Base-by-base conservation (phyloP, 2,113 vertebrate genomes). In the Gallinago jamesoni region DNA sequence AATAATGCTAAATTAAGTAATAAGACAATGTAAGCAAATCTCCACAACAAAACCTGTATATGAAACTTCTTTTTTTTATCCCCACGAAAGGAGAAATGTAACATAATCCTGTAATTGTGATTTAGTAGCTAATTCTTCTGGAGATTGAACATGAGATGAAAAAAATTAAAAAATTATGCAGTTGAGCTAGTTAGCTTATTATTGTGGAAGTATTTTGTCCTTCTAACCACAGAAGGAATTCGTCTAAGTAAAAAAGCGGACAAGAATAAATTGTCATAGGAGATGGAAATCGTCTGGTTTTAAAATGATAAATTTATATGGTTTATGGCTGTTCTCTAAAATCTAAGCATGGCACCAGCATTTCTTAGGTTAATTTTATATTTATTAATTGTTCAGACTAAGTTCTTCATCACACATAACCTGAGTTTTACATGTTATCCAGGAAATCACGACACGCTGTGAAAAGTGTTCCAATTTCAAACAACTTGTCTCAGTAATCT, bases 141-240 rank as follows among this genome's bases (percentile, higher is more conserved):
- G 50, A 89, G 64, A 90, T 59, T 78, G 37, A 87, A 68, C 25
- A 30, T 70, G 52, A 81, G 76, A 84, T 88, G 52, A n/a, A 68
- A 60, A 84, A 89, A 84, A 53, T 25, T 74, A 45, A 27, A 88
- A 86, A 91, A 70, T 75, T 74, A 86, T 75, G 80, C 57, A 79
- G 41, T 93, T 76, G 68, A 72, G n/a, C 3, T 89, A 79, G 89
- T 94, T 95, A 87, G 43, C 67, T 95, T 31, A 76, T 93, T 93
- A 83, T 60, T 53, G 74, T 75, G 77, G 87, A 95, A 94, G 66
- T 84, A 89, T 91, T 91, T 87, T 89, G 81, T 96, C 84, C 55
- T 96, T 91, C 84, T 84, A 83, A 91, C 69, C 63, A 87, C 62
- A 87, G 57, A 91, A 93, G 35, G 57, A 89, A 91, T 94, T 96